Base-by-base conservation (phyloP, 1,140 invertebrate species). In the Drosophila nannoptera region DNA sequence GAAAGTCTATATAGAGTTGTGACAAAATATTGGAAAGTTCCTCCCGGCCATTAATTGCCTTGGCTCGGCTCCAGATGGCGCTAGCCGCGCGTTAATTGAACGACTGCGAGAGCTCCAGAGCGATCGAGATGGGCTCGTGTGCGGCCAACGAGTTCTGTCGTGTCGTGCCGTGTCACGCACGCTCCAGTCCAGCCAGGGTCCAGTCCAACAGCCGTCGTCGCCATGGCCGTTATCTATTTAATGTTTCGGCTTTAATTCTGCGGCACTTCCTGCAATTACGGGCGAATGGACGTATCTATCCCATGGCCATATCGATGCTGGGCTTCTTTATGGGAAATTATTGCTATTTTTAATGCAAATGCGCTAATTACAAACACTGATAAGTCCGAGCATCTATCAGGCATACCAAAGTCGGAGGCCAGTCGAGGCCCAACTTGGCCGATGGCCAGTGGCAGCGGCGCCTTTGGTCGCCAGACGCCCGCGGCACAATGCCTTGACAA, bases 281-380 rank as follows among this genome's bases (percentile, higher is more conserved):
- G 54, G 49, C 50, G 63, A 77, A 61, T 46, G 53, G 73, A 42
- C 33, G 46, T 49, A 33, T 31, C 2, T 7, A n/a, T 42, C n/a
- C 4, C 4, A 31, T 11, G 35, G 5, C 48, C 64, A 67, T 53
- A 66, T 63, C 68, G 59, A 64, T 69, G 72, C 58, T 83, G 77
- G 73, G 60, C 77, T 82, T 84, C 77, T 86, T 86, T 81, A 86
- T 86, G 67, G 81, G 70, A 86, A 86, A 86, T 86, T 86, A 86
- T 86, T 86, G 81, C 81, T 86, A 86, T 86, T 86, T 86, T 86
- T 86, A 86, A 86, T 86, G 81, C 81, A 86, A 86, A 86, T 86
- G 77, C 81, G 81, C 81, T 86, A 86, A 86, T 86, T 86, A 86
- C 81, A 86, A 84, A 86, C 81, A 86, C 81, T 86, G 81, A 86